Evolutionary conservation across 2,888 invertebrate species (phyloP).

Genomic region (Cotesia congregata): DNA sequence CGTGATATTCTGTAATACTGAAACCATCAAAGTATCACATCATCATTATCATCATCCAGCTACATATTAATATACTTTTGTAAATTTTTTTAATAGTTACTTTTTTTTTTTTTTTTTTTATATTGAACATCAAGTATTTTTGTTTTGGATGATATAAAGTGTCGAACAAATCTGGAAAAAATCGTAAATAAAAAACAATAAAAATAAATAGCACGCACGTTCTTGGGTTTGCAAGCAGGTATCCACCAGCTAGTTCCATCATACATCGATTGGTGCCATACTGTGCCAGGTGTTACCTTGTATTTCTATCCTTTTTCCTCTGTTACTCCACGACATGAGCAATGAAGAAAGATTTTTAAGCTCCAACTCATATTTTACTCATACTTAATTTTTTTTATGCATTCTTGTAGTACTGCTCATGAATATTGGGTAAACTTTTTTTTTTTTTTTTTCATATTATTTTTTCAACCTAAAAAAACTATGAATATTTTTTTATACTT

Average conservation of each 20-base stretch:
- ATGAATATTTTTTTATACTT: too few species aligned
- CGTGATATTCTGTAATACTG: background rate
- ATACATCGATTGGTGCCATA: constrained; percentile 68
- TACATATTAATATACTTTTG: too few species aligned
- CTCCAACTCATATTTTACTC: background rate
- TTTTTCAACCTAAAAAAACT: background rate
- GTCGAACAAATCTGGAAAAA: background rate
- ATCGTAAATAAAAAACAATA: constrained; percentile 3
- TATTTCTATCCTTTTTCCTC: constrained; percentile 43
- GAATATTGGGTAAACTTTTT: too few species aligned
- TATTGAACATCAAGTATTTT: background rate
- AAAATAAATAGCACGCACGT: background rate
- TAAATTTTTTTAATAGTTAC: too few species aligned
- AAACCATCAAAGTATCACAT: background rate
- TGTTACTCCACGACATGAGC: constrained; percentile 34
- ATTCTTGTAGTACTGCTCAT: background rate
- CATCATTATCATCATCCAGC: too few species aligned
- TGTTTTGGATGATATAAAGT: background rate
- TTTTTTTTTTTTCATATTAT: background rate
- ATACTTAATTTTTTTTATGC: background rate
- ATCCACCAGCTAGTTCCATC: constrained; percentile 43
- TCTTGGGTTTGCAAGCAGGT: constrained; percentile 10
- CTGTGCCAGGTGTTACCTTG: constrained; percentile 63
- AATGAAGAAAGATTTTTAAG: constrained; percentile 20
- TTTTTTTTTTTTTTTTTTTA: too few species aligned